Percentiles rank a stretch among this genome's conserved stretches.
phyloP scores from a whole-genome alignment of 1,140 invertebrate genomes.

The Cephus cinctus region DNA sequence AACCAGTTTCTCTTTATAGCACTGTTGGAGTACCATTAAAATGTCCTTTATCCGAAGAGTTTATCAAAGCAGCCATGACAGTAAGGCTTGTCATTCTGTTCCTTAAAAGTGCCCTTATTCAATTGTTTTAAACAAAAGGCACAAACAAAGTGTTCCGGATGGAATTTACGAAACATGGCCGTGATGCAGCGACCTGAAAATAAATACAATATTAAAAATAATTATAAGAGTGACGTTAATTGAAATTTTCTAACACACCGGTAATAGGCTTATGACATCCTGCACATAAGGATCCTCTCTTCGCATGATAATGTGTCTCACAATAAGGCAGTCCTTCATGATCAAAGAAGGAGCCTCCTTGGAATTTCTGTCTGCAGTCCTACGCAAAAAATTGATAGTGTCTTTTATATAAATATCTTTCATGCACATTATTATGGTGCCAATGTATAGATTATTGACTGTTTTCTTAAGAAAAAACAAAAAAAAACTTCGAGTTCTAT shows the following conservation, averaged over 20 bases:
- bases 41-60: conserved; percentile 76
- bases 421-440: neutral
- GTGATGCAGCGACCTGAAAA: conserved; percentile 90
- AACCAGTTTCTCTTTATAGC: no score
- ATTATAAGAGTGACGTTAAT: conserved; percentile 8
- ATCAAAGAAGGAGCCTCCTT: conserved; percentile 92
- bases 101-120: conserved; percentile 98
- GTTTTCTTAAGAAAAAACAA: no score
- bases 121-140: conserved; percentile 96
- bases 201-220: conserved; percentile 23
- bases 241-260: conserved; percentile 49
- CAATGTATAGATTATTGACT: neutral
- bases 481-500: no score
- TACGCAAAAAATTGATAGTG: conserved; percentile 58
- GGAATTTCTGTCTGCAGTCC: conserved; percentile 92
- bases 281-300: conserved; percentile 93
- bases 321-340: conserved; percentile 96
- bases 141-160: conserved; percentile 98
- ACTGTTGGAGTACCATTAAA: no score
- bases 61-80: conserved; percentile 98
- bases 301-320: conserved; percentile 97
- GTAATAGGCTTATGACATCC: conserved; percentile 97
- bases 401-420: neutral
- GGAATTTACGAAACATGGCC: conserved; percentile 98
- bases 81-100: conserved; percentile 97